Evolutionary conservation across 2,113 vertebrate species (phyloP).

Genomic region (Hipposideros armiger): DNA sequence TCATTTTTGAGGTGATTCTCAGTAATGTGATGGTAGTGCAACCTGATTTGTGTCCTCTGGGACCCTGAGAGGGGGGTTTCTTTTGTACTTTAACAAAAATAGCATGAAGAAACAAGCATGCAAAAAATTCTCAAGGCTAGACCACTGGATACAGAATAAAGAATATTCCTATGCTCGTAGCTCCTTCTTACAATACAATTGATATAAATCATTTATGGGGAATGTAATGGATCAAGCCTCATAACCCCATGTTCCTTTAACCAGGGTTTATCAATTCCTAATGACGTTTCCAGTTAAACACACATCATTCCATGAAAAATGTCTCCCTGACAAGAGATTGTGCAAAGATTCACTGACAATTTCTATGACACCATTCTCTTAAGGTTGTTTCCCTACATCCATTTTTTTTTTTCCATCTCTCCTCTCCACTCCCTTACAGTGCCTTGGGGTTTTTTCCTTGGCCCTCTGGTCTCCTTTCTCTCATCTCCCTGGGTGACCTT

Average conservation of each 20-base stretch:
- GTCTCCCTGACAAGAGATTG: not conserved
- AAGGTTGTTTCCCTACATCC: not conserved
- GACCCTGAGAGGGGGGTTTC: not conserved
- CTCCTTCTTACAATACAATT: not conserved
- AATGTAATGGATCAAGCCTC: not conserved
- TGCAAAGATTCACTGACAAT: not conserved
- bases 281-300: not conserved
- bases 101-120: not conserved
- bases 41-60: not conserved
- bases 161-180: not conserved
- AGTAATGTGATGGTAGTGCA: not conserved
- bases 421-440: not conserved
- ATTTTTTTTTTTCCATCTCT: not conserved
- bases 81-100: not conserved
- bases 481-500: not conserved
- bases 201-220: not conserved
- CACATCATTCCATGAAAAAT: not conserved
- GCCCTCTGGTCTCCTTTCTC: not conserved
- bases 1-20: not conserved
- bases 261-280: not conserved
- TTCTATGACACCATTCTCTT: not conserved
- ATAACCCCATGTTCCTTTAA: accelerated
- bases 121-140: not conserved
- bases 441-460: accelerated
- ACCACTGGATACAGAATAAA: not conserved